Conservation (phyloP, 2,888 invertebrate species). For the Phaonia tiefii region DNA sequence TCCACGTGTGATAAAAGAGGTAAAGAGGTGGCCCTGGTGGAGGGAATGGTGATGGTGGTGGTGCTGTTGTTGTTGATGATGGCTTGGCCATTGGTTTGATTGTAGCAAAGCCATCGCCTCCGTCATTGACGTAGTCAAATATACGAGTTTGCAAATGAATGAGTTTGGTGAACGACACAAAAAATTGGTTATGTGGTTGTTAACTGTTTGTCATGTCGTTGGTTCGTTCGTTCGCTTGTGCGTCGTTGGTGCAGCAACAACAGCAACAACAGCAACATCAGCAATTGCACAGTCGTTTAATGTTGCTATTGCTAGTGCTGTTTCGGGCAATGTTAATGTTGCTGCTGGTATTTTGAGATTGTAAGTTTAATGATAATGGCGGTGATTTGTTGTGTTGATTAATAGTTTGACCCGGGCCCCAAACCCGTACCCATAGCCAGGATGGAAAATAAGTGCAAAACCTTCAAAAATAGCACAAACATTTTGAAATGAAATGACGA, state of each 20-base stretch:
- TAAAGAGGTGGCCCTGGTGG: slow-evolving; percentile 6
- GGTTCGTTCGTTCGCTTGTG: too few relatives aligned
- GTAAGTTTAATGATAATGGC: slow-evolving; percentile 63
- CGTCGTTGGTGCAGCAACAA: not conserved
- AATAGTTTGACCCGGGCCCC: slow-evolving; percentile 55
- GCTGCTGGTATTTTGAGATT: slow-evolving; percentile 52
- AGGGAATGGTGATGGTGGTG: slow-evolving; percentile 3
- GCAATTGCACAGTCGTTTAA: not conserved
- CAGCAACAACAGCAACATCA: not conserved
- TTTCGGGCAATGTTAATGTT: too few relatives aligned
- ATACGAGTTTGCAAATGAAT: slow-evolving; percentile 31
- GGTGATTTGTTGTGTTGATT: slow-evolving; percentile 66
- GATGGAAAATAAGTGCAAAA: slow-evolving; percentile 14
- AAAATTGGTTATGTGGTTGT: slow-evolving; percentile 39
- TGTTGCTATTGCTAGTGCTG: slow-evolving; percentile 33
- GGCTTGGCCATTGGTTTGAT: slow-evolving; percentile 9
- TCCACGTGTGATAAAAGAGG: too few relatives aligned
- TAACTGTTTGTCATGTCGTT: slow-evolving; percentile 31
- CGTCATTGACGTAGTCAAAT: slow-evolving; percentile 11
- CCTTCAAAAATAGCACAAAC: slow-evolving; percentile 15
- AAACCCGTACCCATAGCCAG: too few relatives aligned
- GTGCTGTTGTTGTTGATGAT: not conserved
- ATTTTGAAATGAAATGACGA: slow-evolving; percentile 12
- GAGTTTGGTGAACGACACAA: slow-evolving; percentile 23
- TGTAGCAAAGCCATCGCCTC: not conserved